Evolutionary conservation across 2,888 invertebrate species (phyloP).

Genomic region (Xylota sylvarum): DNA sequence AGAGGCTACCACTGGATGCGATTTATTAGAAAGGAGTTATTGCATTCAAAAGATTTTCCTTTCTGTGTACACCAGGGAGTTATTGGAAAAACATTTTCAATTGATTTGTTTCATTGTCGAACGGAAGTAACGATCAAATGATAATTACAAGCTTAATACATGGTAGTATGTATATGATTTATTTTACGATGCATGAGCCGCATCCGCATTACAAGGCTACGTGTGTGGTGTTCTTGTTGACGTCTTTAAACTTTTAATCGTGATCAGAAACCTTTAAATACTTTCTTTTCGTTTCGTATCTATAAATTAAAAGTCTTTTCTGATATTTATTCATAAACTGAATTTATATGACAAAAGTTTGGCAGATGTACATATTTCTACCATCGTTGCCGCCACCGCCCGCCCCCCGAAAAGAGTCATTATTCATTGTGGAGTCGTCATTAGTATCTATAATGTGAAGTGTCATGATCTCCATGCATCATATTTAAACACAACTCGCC

Average conservation of each 20-base stretch:
- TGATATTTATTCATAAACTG: neutral
- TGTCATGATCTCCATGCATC: constrained; percentile 46
- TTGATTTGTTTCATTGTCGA: constrained; percentile 26
- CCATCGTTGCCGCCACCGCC: neutral
- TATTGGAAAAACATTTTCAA: neutral
- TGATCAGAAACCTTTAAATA: constrained; percentile 16
- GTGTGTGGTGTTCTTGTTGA: constrained; percentile 8
- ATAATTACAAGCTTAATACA: constrained; percentile 39
- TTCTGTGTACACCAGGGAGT: neutral
- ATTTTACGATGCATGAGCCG: constrained; percentile 38
- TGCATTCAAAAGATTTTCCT: neutral
- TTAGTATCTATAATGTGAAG: constrained; percentile 44
- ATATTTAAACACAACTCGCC: constrained; percentile 6
- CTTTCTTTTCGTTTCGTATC: neutral
- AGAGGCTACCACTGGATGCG: constrained; percentile 4
- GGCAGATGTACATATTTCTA: neutral
- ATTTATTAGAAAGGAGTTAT: constrained; percentile 15
- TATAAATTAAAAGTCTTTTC: neutral
- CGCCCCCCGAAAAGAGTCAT: constrained; percentile 17
- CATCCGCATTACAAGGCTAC: constrained; percentile 38
- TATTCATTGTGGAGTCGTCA: constrained; percentile 39
- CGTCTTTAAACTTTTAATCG: constrained; percentile 35
- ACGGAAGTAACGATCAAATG: constrained; percentile 40
- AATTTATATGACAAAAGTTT: constrained; percentile 2
- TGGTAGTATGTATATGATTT: constrained; percentile 40